Evolutionary conservation across 2,888 invertebrate species (phyloP).

Genomic region (Rhingia campestris): DNA sequence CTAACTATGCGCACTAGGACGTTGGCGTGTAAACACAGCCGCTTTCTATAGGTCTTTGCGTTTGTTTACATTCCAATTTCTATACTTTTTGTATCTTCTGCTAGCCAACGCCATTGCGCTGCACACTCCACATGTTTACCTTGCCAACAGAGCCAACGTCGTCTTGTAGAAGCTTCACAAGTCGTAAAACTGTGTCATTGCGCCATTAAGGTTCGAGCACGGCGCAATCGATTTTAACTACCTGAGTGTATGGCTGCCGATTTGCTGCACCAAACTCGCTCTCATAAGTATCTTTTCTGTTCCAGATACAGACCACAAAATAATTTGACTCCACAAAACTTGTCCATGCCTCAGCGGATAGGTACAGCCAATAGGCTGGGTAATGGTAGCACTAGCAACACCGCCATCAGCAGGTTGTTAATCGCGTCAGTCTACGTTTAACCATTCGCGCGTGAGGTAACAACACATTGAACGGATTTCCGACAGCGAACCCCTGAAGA

Average conservation of each 20-base stretch:
- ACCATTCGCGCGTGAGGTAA: constrained; percentile 69
- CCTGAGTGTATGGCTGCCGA: constrained; percentile 27
- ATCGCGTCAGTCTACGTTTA: constrained; percentile 57
- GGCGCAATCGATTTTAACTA: constrained; percentile 48
- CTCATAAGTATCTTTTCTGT: constrained; percentile 54
- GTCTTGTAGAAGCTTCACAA: constrained; percentile 4
- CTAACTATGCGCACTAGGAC: constrained; percentile 32
- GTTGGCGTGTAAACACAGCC: constrained; percentile 7
- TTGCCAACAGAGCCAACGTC: not conserved
- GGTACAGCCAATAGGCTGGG: constrained; percentile 20
- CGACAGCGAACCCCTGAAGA: constrained; percentile 20
- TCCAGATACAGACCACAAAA: constrained; percentile 63
- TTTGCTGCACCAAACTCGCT: constrained; percentile 36
- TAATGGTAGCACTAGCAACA: constrained; percentile 59
- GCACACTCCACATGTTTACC: not conserved
- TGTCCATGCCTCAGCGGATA: constrained; percentile 30
- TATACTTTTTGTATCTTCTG: constrained; percentile 13
- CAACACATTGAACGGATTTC: constrained; percentile 37
- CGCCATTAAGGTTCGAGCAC: constrained; percentile 42
- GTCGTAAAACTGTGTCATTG: constrained; percentile 61
- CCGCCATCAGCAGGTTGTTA: constrained; percentile 31
- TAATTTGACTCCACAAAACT: constrained; percentile 33
- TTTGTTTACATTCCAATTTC: constrained; percentile 51
- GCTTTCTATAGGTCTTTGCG: constrained; percentile 48
- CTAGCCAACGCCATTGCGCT: not conserved